phyloP scores from a whole-genome alignment of 2,797 vertebrate genomes.

The Microchirus variegatus region DNA sequence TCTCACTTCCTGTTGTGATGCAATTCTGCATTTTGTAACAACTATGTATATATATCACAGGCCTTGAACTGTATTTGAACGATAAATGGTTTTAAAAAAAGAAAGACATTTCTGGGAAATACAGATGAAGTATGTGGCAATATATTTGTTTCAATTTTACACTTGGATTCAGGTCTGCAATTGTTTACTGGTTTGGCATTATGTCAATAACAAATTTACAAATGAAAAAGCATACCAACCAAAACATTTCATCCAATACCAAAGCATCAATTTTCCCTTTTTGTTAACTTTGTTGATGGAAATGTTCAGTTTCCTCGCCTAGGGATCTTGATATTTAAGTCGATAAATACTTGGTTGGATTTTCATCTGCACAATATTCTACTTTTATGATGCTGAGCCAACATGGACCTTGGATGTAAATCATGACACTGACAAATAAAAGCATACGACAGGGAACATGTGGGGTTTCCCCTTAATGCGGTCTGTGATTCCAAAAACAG shows the following conservation, averaged over 20 bases:
- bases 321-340: not conserved
- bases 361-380: not conserved
- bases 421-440: not conserved
- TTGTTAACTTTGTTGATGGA: not conserved
- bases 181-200: not conserved
- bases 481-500: not conserved
- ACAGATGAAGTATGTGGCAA: no score
- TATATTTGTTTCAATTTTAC: no score
- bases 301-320: not conserved
- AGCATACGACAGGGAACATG: not conserved
- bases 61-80: no score
- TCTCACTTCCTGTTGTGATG: slow-evolving; percentile 20
- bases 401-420: not conserved
- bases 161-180: no score
- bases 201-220: not conserved
- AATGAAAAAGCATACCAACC: not conserved
- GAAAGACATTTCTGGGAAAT: no score
- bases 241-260: slow-evolving; percentile 5
- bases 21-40: not conserved
- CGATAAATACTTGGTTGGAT: not conserved
- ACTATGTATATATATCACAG: no score
- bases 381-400: not conserved
- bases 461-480: not conserved
- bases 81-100: no score
- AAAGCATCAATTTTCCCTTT: not conserved